Percentiles rank a stretch among this genome's conserved stretches.
Evolutionary conservation across 2,113 vertebrate species (phyloP).

Genomic region (Lates calcarifer): DNA sequence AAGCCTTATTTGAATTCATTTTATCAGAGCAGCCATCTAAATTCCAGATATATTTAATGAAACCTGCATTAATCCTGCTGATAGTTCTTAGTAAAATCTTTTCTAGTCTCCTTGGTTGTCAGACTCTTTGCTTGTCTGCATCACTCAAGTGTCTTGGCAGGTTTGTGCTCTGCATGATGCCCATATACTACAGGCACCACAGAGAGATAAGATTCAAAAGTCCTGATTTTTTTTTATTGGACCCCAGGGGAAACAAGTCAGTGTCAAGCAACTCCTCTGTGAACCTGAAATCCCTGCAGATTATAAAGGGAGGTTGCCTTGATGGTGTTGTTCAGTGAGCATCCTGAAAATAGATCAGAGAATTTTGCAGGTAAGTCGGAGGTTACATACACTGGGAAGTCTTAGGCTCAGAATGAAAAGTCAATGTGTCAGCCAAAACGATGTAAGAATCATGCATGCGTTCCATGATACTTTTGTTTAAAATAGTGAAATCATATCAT

Average conservation of each 20-base stretch:
- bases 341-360: slow-evolving; percentile 49
- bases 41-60: slow-evolving; percentile 10
- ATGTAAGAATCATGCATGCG: background rate
- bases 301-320: slow-evolving; percentile 16
- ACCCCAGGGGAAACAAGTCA: slow-evolving; percentile 28
- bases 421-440: background rate
- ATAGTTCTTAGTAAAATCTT: background rate
- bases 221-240: slow-evolving; percentile 34
- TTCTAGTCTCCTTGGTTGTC: background rate
- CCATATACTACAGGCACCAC: slow-evolving; percentile 14
- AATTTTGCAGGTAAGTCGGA: background rate
- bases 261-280: slow-evolving; percentile 41
- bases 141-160: slow-evolving; percentile 29
- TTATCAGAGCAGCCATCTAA: slow-evolving; percentile 1
- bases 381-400: background rate
- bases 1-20: background rate
- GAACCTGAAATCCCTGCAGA: slow-evolving; percentile 37
- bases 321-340: slow-evolving; percentile 23
- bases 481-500: background rate
- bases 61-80: background rate
- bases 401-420: slow-evolving; percentile 17
- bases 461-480: background rate
- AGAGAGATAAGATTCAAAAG: slow-evolving; percentile 12
- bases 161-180: slow-evolving; percentile 22
- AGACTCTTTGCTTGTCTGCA: slow-evolving; percentile 7